Evolutionary conservation across 2,113 vertebrate genomes (phyloP).

Genomic region (Heptranchias perlo): DNA sequence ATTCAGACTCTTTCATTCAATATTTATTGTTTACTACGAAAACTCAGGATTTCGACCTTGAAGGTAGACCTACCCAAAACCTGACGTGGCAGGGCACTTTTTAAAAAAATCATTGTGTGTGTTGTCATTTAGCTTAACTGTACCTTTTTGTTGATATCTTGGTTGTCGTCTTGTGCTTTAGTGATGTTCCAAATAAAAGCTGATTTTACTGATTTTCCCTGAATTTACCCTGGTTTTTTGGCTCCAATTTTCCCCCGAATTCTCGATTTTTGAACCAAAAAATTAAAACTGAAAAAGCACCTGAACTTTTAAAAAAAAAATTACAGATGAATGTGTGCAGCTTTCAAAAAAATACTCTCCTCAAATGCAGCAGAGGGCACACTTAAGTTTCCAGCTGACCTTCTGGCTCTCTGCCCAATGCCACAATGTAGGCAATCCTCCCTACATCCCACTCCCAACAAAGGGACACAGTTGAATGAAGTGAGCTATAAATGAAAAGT

Average conservation of each 20-base stretch:
- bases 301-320: neutral
- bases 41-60: neutral
- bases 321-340: neutral
- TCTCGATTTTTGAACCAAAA: neutral
- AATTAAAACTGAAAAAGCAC: neutral
- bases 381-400: neutral
- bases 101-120: neutral
- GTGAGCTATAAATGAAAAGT: neutral
- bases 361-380: neutral
- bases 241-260: neutral
- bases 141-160: neutral
- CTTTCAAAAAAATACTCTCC: neutral
- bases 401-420: neutral
- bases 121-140: neutral
- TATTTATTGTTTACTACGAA: neutral
- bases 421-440: neutral
- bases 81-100: neutral
- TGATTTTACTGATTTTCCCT: neutral
- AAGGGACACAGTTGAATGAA: neutral
- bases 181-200: neutral
- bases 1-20: neutral
- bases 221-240: neutral
- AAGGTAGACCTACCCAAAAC: neutral
- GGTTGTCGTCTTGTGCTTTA: neutral
- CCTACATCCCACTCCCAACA: neutral